Evolutionary conservation across 2,797 vertebrate genomes (phyloP), one percentile per base, ranked within the genome.

Genomic region (Tapirus indicus): DNA sequence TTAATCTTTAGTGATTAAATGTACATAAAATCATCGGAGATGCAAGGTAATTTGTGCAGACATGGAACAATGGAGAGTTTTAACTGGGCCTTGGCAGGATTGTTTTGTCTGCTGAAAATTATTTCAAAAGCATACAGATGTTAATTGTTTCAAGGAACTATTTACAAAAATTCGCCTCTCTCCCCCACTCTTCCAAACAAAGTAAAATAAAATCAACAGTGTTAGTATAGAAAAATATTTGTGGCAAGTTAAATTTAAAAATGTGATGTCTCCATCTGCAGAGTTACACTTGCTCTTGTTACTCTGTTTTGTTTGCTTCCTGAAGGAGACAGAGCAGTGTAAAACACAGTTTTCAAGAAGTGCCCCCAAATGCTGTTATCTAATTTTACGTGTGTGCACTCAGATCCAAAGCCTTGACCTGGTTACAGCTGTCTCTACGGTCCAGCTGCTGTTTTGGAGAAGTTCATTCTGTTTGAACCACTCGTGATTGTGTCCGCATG

Each of bases 1-100:
- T 99, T 99, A 99, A 99, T 99, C 98, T 98, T 98, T 97, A 98
- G 98, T 98, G 98, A 99, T 99, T 99, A 98, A 99, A 98, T 98
- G 98, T 97, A 98, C 98, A 98, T 98, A 98, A 98, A 98, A 98
- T 98, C 89, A 96, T 98, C 96, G 91, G 92, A 98, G 98, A 99
- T 98, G 96, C 96, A 98, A 98, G 96, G 95, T 97, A 98, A 98
- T 99, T 98, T 99, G 98, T 97, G 96, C 97, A 98, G 98, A 97
- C 97, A 97, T 29, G 97, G 98, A 99, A 98, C 94, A 98, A 95
- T 98, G 95, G 96, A 98, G 97, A 98, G 96, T 98, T 98, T 98
- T 99, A 98, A 97, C 89, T 56, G 29, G 88, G 95, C 96, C 94
- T 98, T 98, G 84, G 92, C 86, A 89, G 94, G 90, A 97, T 97